Evolutionary conservation across 2,888 invertebrate species (phyloP), one percentile per base, ranked within the genome.

Genomic region (Barypeithes pellucidus): DNA sequence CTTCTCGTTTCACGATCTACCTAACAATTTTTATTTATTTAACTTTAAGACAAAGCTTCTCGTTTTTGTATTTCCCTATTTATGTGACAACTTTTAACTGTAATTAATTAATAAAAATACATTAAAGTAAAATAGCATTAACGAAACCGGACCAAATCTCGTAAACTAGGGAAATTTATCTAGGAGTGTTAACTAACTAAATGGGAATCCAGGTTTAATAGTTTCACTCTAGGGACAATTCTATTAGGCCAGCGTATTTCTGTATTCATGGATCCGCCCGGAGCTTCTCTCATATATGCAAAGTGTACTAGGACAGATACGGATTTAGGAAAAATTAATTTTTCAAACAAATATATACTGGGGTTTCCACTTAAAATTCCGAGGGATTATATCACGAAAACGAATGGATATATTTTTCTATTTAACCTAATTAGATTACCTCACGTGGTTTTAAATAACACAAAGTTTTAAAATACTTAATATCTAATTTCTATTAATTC

Each of bases 221-320:
- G 72, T 72, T 67, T 36, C 61, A 68, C 67, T 73, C 67, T 36
- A 69, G 73, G 73, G 73, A 73, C 68, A 73, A 68, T 73, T 73
- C 68, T 68, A 68, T 73, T 73, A 73, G 65, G 68, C 68, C 60
- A 69, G 54, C 69, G 54, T 73, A 57, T 73, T 73, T 69, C 68
- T 63, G 69, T 73, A 73, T 73, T 73, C 73, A 73, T 73, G 68
- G 68, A 68, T 69, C 57, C 62, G 45, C 47, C 12, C 59, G 41
- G 59, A 68, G 65, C 43, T 52, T 63, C 59, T 36, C 68, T 73
- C 69, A 65, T 73, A 66, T 71, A 73, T 73, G 73, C 73, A 68
- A 73, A 73, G 68, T 73, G 73, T 57, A 12, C 57, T 57, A 20
- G 5, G 3, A 9, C 73, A 73, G 73, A 36, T 11, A 12, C 65